These are phyloP conservation scores for Tupaia chinensis DNA, from an alignment of 2,113 vertebrate genomes.

Conservation along the genomic window DNA sequence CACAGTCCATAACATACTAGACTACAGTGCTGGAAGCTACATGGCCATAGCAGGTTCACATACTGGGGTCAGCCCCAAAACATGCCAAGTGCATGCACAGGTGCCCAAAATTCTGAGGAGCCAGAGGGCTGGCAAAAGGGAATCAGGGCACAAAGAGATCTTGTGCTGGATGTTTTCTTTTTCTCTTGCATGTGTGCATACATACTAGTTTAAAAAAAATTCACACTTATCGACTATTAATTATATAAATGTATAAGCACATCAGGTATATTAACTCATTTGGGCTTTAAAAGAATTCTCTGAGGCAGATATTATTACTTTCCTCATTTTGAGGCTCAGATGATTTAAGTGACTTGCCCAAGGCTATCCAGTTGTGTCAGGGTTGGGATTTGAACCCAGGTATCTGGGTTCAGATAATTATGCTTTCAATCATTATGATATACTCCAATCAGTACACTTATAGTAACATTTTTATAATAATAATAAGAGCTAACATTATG, in stretches of 20 bases:
- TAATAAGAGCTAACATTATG: background rate
- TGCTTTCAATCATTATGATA: background rate
- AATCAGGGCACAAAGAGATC: too few species aligned
- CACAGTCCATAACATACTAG: too few species aligned
- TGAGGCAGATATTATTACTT: background rate
- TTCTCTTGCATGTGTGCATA: too few species aligned
- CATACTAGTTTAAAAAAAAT: background rate
- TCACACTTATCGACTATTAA: background rate
- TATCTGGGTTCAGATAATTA: background rate
- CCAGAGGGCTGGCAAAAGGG: too few species aligned
- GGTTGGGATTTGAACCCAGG: background rate
- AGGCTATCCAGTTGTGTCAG: background rate
- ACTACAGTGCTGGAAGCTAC: too few species aligned
- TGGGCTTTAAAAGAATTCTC: background rate
- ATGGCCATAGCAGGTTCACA: too few species aligned
- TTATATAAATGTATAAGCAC: background rate
- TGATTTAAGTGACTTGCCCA: background rate
- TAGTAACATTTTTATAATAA: background rate
- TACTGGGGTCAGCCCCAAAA: too few species aligned
- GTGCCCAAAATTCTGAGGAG: too few species aligned
- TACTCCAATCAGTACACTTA: background rate
- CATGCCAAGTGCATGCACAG: too few species aligned
- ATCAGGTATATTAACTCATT: background rate
- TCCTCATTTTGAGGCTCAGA: background rate
- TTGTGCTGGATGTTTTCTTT: too few species aligned